Percentiles rank a stretch among this genome's conserved stretches.
Evolutionary conservation across 64 coral and sea anemone species (phyloP).

Genomic region (Orbicella faveolata): DNA sequence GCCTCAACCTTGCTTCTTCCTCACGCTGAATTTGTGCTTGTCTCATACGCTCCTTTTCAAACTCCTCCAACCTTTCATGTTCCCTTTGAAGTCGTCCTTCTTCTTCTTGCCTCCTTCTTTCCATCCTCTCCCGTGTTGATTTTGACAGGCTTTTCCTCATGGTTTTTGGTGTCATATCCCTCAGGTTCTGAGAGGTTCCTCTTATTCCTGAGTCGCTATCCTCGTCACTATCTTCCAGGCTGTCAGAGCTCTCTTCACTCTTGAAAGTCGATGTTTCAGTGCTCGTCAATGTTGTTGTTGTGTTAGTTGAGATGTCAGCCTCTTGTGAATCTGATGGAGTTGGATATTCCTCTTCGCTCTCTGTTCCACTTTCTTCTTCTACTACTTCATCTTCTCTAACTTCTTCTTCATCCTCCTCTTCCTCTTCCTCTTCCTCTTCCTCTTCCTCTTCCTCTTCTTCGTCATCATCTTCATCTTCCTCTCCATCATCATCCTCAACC

Average conservation of each 20-base stretch:
- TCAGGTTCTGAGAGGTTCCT: background rate
- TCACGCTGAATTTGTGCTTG: constrained; percentile 52
- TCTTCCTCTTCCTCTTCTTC: constrained; percentile 22
- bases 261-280: constrained; percentile 25
- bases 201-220: constrained; percentile 69
- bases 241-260: constrained; percentile 60
- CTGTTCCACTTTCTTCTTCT: constrained; percentile 44
- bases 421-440: constrained; percentile 9
- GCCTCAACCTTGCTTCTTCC: constrained; percentile 68
- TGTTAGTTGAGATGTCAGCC: background rate
- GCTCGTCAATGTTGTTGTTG: constrained; percentile 8
- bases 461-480: constrained; percentile 8
- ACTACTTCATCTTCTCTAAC: constrained; percentile 1
- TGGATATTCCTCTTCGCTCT: constrained; percentile 16
- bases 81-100: constrained; percentile 80
- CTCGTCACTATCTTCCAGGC: constrained; percentile 69
- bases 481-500: constrained; percentile 28
- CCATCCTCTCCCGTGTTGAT: constrained; percentile 94
- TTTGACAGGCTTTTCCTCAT: constrained; percentile 94
- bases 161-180: constrained; percentile 84
- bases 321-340: constrained; percentile 6
- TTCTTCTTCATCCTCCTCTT: constrained; percentile 11
- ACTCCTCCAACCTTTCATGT: constrained; percentile 58
- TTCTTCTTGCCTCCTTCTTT: constrained; percentile 83
- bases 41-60: constrained; percentile 56